Evolutionary conservation across 2,888 invertebrate genomes (phyloP).

Genomic region (Cabera pusaria): DNA sequence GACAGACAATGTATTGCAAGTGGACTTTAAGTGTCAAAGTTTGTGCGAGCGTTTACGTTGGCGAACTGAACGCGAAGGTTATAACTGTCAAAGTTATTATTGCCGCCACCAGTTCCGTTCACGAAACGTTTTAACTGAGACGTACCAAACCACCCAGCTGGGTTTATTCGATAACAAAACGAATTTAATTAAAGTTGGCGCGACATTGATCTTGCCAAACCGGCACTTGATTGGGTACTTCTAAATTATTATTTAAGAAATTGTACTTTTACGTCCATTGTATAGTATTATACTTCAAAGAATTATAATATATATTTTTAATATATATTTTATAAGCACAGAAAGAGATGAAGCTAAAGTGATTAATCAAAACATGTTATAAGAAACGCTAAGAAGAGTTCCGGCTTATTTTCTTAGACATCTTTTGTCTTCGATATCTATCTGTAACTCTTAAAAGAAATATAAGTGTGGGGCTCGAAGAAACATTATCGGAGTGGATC

Average conservation of each 20-base stretch:
- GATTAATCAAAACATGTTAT: conserved; percentile 5
- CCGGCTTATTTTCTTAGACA: conserved; percentile 19
- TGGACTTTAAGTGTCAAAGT: conserved; percentile 66
- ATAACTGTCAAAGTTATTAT: conserved; percentile 72
- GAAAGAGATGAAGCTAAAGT: neutral
- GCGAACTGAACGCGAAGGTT: conserved; percentile 56
- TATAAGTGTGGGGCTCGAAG: conserved; percentile 45
- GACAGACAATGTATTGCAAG: conserved; percentile 54
- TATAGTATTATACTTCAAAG: too few species aligned
- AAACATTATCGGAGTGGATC: conserved; percentile 54
- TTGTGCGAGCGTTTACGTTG: conserved; percentile 49
- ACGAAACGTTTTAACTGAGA: conserved; percentile 38
- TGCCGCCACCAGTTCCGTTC: conserved; percentile 47
- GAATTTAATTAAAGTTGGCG: conserved; percentile 54
- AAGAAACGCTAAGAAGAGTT: conserved; percentile 14
- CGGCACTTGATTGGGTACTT: conserved; percentile 39
- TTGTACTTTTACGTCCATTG: conserved; percentile 15
- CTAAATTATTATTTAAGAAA: conserved; percentile 31
- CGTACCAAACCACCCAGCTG: conserved; percentile 27
- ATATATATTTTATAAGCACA: too few species aligned
- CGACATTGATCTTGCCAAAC: conserved; percentile 45
- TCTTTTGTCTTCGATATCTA: conserved; percentile 28
- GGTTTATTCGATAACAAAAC: conserved; percentile 53
- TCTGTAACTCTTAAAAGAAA: conserved; percentile 38
- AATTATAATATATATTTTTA: too few species aligned